Base-by-base conservation (phyloP, 1,140 invertebrate genomes). In the Magallana angulata region DNA sequence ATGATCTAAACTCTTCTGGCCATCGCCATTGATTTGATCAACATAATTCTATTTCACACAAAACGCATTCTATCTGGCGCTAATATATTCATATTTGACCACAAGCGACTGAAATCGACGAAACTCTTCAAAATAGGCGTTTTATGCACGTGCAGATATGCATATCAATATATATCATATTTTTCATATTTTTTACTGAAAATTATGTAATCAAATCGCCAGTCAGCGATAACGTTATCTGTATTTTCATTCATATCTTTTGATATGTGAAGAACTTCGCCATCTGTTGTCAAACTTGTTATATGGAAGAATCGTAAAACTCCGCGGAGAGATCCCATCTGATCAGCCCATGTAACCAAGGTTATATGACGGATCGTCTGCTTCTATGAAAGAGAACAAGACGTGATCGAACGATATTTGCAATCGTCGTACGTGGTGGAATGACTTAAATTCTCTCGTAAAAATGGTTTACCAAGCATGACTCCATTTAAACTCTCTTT, bases 61-160 rank as follows among this genome's bases (percentile, higher is more conserved):
- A 3, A 48, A 48, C 2, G 36, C 36, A 48, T 48, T 48, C 0
- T 48, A 48, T 48, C 36, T 48, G 36, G 36, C 36, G 36, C 36
- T 48, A 4, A 48, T 48, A 48, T 48, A 48, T 48, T 48, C 36
- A 48, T 36, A 12, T 76, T 9, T 76, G 68, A 76, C 68, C 30
- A 76, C 68, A 76, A 76, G 68, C 24, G 24, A 76, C 68, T 7
- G 18, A 62, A 64, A 64, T 64, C 60, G 18, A 64, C 5, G 24
- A 76, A 76, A 30, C 68, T 76, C 24, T 76, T 76, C 12, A 12
- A 76, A 76, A 30, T 18, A 36, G 68, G 68, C 68, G 68, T 76
- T 76, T 76, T 24, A 76, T 30, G 68, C 68, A 76, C 68, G 68
- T 76, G 68, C 68, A 76, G 68, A 30, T 76, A 76, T 76, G 68